Evolutionary conservation across 1,140 invertebrate genomes (phyloP).

Genomic region (Apis dorsata): DNA sequence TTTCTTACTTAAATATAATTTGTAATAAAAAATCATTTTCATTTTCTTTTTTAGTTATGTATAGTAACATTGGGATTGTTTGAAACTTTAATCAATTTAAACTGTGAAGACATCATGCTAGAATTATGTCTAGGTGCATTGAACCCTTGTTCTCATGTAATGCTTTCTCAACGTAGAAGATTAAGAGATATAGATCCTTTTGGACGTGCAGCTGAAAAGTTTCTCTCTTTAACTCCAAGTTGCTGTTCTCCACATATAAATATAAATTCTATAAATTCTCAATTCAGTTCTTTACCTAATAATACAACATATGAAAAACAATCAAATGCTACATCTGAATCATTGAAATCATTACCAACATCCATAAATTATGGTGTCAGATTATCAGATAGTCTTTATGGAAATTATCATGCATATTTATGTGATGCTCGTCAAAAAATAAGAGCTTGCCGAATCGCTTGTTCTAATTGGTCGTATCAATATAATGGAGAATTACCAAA

Average conservation of each 20-base stretch:
- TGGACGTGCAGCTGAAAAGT: conserved; percentile 90
- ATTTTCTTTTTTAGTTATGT: conserved; percentile 86
- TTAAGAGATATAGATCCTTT: conserved; percentile 90
- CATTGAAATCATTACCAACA: conserved; percentile 68
- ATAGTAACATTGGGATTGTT: conserved; percentile 94
- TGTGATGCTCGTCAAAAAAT: conserved; percentile 90
- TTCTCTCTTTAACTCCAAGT: conserved; percentile 89
- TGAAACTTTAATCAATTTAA: conserved; percentile 93
- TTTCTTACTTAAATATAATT: not conserved
- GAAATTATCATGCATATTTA: conserved; percentile 91
- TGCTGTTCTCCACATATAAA: conserved; percentile 76
- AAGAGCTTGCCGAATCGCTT: conserved; percentile 85
- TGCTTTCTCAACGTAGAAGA: conserved; percentile 89
- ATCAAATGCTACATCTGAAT: conserved; percentile 41
- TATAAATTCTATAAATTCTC: conserved; percentile 29
- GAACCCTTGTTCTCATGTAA: conserved; percentile 93
- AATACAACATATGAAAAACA: conserved; percentile 67
- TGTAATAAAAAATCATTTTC: not conserved
- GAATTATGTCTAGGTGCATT: conserved; percentile 94
- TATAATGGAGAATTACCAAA: conserved; percentile 84
- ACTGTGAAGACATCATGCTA: conserved; percentile 98
- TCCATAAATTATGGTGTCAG: conserved; percentile 80
- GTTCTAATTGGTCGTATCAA: conserved; percentile 87
- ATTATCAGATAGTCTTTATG: conserved; percentile 83
- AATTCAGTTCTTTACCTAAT: conserved; percentile 73